Conservation (phyloP, 2,888 invertebrate genomes). For the Cotesia congregata region DNA sequence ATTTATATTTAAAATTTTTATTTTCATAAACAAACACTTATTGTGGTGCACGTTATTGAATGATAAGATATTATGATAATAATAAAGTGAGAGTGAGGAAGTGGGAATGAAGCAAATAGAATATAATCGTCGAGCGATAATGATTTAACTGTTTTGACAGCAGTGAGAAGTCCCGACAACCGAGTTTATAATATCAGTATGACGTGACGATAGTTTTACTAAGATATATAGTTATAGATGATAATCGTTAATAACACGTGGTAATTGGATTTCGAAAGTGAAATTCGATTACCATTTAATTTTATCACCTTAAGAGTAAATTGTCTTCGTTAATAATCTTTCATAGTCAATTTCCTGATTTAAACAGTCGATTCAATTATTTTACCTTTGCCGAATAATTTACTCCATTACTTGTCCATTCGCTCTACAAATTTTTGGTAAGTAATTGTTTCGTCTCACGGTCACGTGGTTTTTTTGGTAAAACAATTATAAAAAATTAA, state of each 20-base stretch:
- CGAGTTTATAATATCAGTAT: constrained; percentile 6
- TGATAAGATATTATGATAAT: constrained; percentile 7
- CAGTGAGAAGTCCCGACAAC: not conserved
- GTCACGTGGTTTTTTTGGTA: too few relatives aligned
- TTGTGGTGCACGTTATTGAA: not conserved
- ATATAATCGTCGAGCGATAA: constrained; percentile 16
- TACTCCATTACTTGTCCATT: not conserved
- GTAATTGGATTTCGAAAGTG: constrained; percentile 32
- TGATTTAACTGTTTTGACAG: constrained; percentile 12
- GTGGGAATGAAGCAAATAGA: not conserved
- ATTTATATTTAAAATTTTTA: not conserved
- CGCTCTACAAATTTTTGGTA: too few relatives aligned
- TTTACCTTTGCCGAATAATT: not conserved
- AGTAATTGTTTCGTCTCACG: too few relatives aligned
- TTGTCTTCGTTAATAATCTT: constrained; percentile 15
- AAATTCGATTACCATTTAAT: constrained; percentile 20
- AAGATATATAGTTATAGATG: not conserved
- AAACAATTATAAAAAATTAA: too few relatives aligned
- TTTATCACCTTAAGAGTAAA: constrained; percentile 2
- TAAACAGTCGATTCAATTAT: constrained; percentile 18
- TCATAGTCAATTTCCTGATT: constrained; percentile 28
- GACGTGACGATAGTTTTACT: not conserved
- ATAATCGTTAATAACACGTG: constrained; percentile 9
- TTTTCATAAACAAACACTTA: not conserved
- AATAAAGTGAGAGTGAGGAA: constrained; percentile 2